A percentile compares a stretch with the other conserved stretches of the same genome.
These are phyloP conservation scores for Dexiosoma caninum DNA, from an alignment of 2,888 invertebrate species.

Conservation along the genomic window DNA sequence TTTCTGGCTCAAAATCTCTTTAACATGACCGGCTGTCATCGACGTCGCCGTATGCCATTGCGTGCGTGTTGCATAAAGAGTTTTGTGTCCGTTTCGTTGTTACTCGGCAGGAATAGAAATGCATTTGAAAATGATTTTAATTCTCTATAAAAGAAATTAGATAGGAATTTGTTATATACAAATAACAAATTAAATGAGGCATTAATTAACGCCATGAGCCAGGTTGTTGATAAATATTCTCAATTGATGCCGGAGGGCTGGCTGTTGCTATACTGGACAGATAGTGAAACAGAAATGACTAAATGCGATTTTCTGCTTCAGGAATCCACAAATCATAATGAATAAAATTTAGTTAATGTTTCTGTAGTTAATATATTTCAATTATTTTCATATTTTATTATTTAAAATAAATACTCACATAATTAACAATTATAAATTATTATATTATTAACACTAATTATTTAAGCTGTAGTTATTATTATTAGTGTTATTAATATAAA, in stretches of 20 bases:
- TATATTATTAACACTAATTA: no score
- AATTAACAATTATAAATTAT: no score
- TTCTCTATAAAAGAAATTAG: conserved; percentile 40
- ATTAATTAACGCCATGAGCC: not conserved
- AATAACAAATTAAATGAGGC: conserved; percentile 12
- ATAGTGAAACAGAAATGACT: no score
- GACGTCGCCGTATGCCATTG: conserved; percentile 24
- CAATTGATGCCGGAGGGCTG: not conserved
- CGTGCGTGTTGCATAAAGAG: conserved; percentile 41
- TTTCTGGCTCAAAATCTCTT: not conserved
- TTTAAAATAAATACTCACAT: no score
- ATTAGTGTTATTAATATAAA: no score
- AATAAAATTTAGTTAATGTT: no score
- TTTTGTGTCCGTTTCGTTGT: not conserved
- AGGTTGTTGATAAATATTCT: not conserved
- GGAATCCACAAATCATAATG: no score
- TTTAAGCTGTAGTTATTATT: no score
- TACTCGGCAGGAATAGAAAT: conserved; percentile 6
- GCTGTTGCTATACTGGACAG: no score
- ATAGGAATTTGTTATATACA: conserved; percentile 38
- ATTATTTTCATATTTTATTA: no score
- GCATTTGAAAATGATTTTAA: conserved; percentile 34
- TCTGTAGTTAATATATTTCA: no score
- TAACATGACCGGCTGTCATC: conserved; percentile 13
- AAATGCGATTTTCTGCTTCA: no score